Evolutionary conservation across 2,113 vertebrate species (phyloP).

Genomic region (Eulemur rufifrons): DNA sequence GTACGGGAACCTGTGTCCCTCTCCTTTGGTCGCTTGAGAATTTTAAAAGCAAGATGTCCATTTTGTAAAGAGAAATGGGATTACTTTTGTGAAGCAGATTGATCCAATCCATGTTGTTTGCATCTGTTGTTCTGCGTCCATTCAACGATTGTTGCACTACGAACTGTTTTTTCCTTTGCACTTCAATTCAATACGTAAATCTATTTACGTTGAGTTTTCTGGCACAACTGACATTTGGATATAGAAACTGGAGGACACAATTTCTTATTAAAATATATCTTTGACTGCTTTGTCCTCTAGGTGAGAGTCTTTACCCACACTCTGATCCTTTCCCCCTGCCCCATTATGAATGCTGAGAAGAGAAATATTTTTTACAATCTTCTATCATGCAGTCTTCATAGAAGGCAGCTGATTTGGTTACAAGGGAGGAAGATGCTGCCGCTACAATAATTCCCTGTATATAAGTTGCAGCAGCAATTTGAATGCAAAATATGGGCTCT

Average conservation of each 20-base stretch:
- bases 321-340: background rate
- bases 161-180: background rate
- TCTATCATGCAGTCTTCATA: background rate
- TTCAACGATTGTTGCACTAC: background rate
- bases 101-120: background rate
- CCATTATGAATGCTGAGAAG: background rate
- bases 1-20: background rate
- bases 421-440: background rate
- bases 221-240: background rate
- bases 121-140: background rate
- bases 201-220: conserved; percentile 11
- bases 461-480: background rate
- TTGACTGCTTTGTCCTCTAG: background rate
- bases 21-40: background rate
- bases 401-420: background rate
- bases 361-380: conserved; percentile 23
- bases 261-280: conserved; percentile 35
- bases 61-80: background rate
- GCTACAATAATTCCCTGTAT: background rate
- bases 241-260: background rate
- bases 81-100: conserved; percentile 7
- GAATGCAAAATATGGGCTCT: background rate
- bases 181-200: background rate
- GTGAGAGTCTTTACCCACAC: background rate
- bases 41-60: conserved; percentile 13